Conservation (phyloP, 2,797 vertebrate genomes). For the Emys orbicularis region DNA sequence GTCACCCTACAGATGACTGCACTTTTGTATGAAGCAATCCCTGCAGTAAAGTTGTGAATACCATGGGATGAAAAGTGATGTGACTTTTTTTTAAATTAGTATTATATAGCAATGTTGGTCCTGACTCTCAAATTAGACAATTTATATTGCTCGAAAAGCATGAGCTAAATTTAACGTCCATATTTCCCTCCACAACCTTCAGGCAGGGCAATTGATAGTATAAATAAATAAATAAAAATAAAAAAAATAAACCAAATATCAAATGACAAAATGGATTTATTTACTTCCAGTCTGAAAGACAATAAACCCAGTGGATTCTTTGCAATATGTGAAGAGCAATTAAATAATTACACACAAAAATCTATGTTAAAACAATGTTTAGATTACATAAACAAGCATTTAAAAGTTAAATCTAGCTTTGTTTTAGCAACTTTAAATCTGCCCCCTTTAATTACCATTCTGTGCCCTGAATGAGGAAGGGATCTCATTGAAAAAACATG, state of each 20-base stretch:
- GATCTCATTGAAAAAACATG: background rate
- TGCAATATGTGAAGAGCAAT: background rate
- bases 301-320: background rate
- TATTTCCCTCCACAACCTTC: background rate
- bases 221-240: background rate
- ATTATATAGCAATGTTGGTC: background rate
- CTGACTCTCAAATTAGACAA: background rate
- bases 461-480: background rate
- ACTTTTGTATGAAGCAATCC: accelerated
- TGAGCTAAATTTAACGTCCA: background rate
- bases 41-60: background rate
- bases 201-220: background rate
- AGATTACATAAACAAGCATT: background rate
- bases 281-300: background rate
- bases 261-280: background rate
- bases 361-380: background rate
- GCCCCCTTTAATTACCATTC: background rate
- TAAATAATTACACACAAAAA: background rate
- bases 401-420: background rate
- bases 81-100: background rate
- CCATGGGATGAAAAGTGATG: background rate
- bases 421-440: background rate
- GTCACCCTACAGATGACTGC: background rate
- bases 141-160: background rate
- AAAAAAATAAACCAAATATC: background rate